phyloP scores from a whole-genome alignment of 2,797 vertebrate genomes.

The Onychomys arenicola region DNA sequence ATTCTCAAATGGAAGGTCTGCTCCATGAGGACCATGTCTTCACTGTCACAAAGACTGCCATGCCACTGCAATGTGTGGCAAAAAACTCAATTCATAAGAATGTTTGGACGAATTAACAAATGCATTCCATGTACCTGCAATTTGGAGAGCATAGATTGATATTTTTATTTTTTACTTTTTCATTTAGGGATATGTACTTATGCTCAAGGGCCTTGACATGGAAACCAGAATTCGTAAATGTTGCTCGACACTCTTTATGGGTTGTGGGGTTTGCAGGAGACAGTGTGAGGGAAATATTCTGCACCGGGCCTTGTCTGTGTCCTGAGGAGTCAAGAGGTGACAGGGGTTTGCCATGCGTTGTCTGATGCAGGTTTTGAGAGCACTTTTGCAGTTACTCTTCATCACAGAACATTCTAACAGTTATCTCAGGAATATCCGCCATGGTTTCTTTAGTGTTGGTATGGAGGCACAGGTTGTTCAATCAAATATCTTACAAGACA shows the following conservation, averaged over 20 bases:
- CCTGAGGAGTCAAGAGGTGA: too few relatives aligned
- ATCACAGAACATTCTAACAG: neutral
- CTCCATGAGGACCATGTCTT: rapidly evolving
- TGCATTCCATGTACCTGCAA: neutral
- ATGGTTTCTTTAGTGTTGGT: neutral
- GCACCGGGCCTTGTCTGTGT: rapidly evolving
- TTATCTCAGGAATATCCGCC: neutral
- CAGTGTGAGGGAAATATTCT: neutral
- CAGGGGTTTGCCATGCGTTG: too few relatives aligned
- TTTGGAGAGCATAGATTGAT: too few relatives aligned
- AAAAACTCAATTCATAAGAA: neutral
- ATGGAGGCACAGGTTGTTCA: neutral
- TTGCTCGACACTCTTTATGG: too few relatives aligned
- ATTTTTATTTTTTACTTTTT: neutral
- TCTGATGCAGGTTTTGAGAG: neutral
- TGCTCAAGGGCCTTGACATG: rapidly evolving
- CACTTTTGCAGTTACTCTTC: neutral
- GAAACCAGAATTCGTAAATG: neutral
- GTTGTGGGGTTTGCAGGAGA: neutral
- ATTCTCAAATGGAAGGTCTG: rapidly evolving
- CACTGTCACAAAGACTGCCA: too few relatives aligned
- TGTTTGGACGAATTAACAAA: neutral
- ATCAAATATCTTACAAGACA: neutral
- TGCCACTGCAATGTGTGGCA: rapidly evolving
- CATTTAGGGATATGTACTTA: neutral